These are phyloP conservation scores for Polylopha cassiicola DNA, from an alignment of 2,888 invertebrate genomes.

Conservation along the genomic window DNA sequence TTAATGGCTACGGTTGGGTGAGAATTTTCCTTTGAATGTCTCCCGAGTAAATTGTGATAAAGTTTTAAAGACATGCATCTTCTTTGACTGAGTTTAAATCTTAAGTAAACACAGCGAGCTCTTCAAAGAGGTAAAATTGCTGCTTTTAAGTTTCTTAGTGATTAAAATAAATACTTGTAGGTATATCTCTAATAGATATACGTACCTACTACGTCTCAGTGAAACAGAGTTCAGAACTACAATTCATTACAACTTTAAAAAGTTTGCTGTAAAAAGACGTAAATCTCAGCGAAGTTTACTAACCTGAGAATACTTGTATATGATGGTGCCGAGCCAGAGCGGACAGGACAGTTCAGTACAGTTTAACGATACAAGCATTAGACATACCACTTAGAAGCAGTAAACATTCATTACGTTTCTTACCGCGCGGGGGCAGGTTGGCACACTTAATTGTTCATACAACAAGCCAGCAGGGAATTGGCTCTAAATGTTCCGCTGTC, in stretches of 20 bases:
- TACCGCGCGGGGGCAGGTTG: constrained; percentile 59
- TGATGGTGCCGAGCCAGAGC: constrained; percentile 11
- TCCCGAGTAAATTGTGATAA: too few species aligned
- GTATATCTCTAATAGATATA: too few species aligned
- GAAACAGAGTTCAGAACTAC: too few species aligned
- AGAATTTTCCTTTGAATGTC: constrained; percentile 55
- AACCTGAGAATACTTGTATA: constrained; percentile 17
- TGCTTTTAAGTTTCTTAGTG: too few species aligned
- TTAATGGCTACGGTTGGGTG: constrained; percentile 59
- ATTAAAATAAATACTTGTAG: too few species aligned
- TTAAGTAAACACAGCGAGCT: constrained; percentile 4
- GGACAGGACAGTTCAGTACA: constrained; percentile 21
- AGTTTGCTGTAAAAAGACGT: neutral
- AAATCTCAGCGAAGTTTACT: constrained; percentile 8
- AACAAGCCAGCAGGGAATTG: constrained; percentile 72
- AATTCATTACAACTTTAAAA: too few species aligned
- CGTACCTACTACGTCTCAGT: too few species aligned
- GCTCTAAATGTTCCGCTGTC: constrained; percentile 68
- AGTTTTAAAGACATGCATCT: constrained; percentile 19
- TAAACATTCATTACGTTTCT: constrained; percentile 68
- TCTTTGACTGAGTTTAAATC: constrained; percentile 25
- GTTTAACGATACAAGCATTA: constrained; percentile 38
- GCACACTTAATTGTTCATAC: constrained; percentile 74
- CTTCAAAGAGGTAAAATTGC: too few species aligned
- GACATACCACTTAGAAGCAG: constrained; percentile 53